These are phyloP conservation scores for Morinoia aosen DNA, from an alignment of 2,888 invertebrate genomes.

Conservation along the genomic window DNA sequence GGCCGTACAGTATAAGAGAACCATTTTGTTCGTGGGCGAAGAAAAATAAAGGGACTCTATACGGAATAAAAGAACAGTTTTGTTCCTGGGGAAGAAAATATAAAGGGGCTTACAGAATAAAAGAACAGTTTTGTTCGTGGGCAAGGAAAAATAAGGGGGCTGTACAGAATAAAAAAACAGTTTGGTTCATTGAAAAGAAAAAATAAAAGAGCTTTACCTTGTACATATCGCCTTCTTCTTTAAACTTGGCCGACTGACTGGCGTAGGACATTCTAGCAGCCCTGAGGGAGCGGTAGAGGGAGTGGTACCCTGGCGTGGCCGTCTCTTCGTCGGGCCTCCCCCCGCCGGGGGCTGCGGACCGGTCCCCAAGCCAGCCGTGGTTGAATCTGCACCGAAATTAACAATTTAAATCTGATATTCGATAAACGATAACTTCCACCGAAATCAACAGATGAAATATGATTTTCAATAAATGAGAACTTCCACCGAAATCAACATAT, in stretches of 20 bases:
- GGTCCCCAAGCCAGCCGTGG: constrained; percentile 57
- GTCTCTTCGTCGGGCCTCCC: constrained; percentile 56
- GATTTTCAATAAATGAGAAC: not conserved
- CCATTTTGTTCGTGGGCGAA: no score
- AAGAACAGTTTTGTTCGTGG: not conserved
- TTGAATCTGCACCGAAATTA: constrained; percentile 61
- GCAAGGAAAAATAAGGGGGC: no score
- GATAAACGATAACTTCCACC: not conserved
- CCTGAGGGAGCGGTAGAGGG: constrained; percentile 65
- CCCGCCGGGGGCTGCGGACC: not conserved
- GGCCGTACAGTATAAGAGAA: no score
- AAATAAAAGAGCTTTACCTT: constrained; percentile 55
- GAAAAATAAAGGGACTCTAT: no score
- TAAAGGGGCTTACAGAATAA: not conserved
- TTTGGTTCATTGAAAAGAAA: no score
- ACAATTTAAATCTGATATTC: not conserved
- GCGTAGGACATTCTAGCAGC: constrained; percentile 62
- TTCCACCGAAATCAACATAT: not conserved
- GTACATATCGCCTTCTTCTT: constrained; percentile 61
- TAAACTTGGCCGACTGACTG: constrained; percentile 63
- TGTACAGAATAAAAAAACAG: no score
- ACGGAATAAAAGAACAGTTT: no score
- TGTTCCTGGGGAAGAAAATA: no score
- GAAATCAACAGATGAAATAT: not conserved
- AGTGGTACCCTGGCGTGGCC: constrained; percentile 66